These are phyloP conservation scores for Eupithecia exiguata DNA, from an alignment of 2,888 invertebrate species.

Conservation along the genomic window DNA sequence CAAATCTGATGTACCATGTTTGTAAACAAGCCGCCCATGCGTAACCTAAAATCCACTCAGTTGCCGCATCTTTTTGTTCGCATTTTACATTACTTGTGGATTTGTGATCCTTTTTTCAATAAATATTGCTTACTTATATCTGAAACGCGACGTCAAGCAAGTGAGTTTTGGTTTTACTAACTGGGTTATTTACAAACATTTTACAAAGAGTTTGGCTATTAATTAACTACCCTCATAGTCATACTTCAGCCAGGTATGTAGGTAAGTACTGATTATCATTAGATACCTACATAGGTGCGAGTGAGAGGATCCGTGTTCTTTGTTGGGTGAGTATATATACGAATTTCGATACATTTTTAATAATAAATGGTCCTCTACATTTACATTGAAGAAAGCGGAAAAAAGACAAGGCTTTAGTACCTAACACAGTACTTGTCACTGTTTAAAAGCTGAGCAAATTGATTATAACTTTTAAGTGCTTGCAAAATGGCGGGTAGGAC, in stretches of 20 bases:
- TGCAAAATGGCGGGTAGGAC: not conserved
- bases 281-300: not conserved
- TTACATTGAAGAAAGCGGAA: slow-evolving; percentile 18
- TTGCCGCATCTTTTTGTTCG: no score
- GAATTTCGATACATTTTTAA: slow-evolving; percentile 2
- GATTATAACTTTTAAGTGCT: not conserved
- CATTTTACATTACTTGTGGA: no score
- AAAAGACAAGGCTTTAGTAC: not conserved
- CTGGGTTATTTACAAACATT: no score
- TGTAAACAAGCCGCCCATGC: no score
- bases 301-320: not conserved
- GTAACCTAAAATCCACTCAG: no score
- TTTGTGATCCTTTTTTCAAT: no score
- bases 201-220: not conserved
- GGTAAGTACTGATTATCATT: not conserved
- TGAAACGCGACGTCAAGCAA: no score
- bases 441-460: not conserved
- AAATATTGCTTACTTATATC: no score
- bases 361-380: slow-evolving; percentile 36
- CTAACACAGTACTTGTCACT: not conserved
- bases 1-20: no score
- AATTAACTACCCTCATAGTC: not conserved
- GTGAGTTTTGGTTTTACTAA: no score
- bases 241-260: not conserved
- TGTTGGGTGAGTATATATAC: not conserved